These are phyloP conservation scores for Abramis brama DNA, from an alignment of 2,113 vertebrate genomes.

Conservation along the genomic window DNA sequence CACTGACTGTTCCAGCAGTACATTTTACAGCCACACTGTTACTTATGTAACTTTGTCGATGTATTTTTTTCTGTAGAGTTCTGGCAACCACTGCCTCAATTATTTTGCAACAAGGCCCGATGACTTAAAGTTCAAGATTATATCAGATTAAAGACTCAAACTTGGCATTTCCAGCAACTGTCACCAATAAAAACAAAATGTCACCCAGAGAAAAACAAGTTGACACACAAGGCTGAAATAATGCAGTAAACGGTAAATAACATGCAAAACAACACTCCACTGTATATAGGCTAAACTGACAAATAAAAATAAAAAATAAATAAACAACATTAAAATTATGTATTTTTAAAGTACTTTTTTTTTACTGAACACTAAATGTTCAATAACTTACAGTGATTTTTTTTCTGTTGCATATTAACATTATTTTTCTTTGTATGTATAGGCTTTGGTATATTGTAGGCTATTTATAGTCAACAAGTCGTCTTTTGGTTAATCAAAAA, in stretches of 20 bases:
- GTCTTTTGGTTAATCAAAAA: not conserved
- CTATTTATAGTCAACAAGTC: not conserved
- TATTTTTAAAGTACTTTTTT: not conserved
- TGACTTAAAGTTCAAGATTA: not conserved
- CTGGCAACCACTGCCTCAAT: not conserved
- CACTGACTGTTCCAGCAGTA: not conserved
- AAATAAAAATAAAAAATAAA: not conserved
- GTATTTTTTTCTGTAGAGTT: not conserved
- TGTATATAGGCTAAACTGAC: not conserved
- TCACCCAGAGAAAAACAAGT: not conserved
- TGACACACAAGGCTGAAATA: not conserved
- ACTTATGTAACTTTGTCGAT: not conserved
- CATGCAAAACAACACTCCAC: not conserved
- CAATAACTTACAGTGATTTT: not conserved
- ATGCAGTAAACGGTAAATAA: not conserved
- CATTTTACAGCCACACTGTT: not conserved
- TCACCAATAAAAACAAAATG: not conserved
- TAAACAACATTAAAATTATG: not conserved
- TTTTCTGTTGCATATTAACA: not conserved
- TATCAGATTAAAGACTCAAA: slow-evolving; percentile 3
- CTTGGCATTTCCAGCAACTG: not conserved
- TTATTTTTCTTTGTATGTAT: not conserved
- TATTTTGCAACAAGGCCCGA: not conserved
- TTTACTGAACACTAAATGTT: not conserved
- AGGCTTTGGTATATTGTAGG: not conserved